Conservation (phyloP, 2,888 invertebrate species). For the Lepidocyrtinus sp. region DNA sequence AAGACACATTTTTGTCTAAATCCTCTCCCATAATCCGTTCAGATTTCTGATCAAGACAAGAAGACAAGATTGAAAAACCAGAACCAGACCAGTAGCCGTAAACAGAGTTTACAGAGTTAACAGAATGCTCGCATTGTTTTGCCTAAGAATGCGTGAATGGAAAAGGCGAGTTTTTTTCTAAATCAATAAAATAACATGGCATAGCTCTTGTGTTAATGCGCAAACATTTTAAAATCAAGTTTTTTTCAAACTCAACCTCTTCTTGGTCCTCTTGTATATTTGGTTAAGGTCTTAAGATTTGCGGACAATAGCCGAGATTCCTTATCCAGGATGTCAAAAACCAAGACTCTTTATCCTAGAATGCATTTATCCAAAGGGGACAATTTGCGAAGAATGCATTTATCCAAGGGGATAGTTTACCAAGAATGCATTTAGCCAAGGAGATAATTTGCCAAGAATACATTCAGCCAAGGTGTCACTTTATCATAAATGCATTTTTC, state of each 20-base stretch:
- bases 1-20: conserved; percentile 12
- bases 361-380: too few species aligned
- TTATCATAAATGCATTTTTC: too few species aligned
- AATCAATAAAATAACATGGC: conserved; percentile 25
- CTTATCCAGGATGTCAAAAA: too few species aligned
- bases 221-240: conserved; percentile 50
- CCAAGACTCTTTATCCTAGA: too few species aligned
- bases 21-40: conserved; percentile 14
- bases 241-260: conserved; percentile 24
- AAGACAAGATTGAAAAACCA: conserved; percentile 7
- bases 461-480: too few species aligned
- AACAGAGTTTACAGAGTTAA: too few species aligned
- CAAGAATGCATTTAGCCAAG: too few species aligned
- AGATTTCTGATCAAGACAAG: not conserved
- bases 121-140: conserved; percentile 45
- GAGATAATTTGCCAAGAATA: too few species aligned
- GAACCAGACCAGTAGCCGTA: conserved; percentile 18
- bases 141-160: conserved; percentile 40
- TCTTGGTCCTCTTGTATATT: not conserved
- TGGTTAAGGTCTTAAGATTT: too few species aligned
- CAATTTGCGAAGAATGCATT: too few species aligned
- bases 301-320: too few species aligned
- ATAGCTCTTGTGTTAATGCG: conserved; percentile 41
- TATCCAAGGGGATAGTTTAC: too few species aligned
- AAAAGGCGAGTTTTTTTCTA: conserved; percentile 39